Conservation (phyloP, 2,888 invertebrate species). For the Ormia ochracea region DNA sequence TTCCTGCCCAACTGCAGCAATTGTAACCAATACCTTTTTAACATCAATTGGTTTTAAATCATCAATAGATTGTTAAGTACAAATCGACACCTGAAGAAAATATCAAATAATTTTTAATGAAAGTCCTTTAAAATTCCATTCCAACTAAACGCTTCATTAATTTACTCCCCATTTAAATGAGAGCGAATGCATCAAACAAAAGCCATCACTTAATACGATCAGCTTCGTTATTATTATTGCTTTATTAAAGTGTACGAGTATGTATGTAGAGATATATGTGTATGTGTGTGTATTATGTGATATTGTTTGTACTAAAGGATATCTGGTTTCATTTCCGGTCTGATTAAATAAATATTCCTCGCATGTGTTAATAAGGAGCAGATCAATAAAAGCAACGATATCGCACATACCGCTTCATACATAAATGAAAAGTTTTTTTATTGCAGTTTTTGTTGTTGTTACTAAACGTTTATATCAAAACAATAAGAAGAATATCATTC, state of each 20-base stretch:
- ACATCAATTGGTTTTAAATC: not conserved
- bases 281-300: conserved; percentile 14
- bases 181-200: conserved; percentile 12
- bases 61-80: conserved; percentile 13
- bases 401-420: too few relatives aligned
- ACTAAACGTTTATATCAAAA: conserved; percentile 33
- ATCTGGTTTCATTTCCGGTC: conserved; percentile 76
- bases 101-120: conserved; percentile 35
- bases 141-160: conserved; percentile 35
- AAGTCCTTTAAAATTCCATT: conserved; percentile 1
- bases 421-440: conserved; percentile 29
- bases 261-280: too few relatives aligned
- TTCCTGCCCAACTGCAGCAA: not conserved
- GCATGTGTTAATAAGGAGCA: conserved; percentile 46
- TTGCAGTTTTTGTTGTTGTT: not conserved
- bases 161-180: conserved; percentile 23
- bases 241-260: not conserved
- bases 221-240: conserved; percentile 19
- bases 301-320: conserved; percentile 64
- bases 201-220: conserved; percentile 41
- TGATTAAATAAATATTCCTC: conserved; percentile 52
- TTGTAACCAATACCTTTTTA: not conserved
- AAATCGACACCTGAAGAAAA: conserved; percentile 44
- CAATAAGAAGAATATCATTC: conserved; percentile 37
- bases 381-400: conserved; percentile 48